phyloP scores from a whole-genome alignment of 2,888 invertebrate genomes.

The Drosophila villosipedis region DNA sequence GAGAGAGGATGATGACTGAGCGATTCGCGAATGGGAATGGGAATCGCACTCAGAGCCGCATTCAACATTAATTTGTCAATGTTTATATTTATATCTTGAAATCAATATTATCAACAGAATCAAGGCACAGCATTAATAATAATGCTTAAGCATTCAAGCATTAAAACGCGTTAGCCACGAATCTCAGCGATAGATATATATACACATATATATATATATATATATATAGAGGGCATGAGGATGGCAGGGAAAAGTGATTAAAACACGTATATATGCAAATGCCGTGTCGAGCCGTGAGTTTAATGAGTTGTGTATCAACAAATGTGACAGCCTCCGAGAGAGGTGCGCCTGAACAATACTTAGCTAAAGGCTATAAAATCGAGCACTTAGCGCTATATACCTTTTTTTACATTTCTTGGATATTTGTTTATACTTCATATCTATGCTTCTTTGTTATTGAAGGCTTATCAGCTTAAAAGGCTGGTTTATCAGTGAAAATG shows the following conservation, averaged over 20 bases:
- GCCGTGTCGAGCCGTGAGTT: slow-evolving; percentile 51
- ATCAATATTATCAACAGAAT: slow-evolving; percentile 66
- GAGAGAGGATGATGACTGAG: slow-evolving; percentile 57
- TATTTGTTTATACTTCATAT: not conserved
- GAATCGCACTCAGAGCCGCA: slow-evolving; percentile 9
- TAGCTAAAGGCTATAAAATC: not conserved
- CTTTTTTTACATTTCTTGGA: not conserved
- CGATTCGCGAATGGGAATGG: slow-evolving; percentile 31
- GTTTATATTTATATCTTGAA: slow-evolving; percentile 68
- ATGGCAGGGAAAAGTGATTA: slow-evolving; percentile 39
- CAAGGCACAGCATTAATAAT: slow-evolving; percentile 66
- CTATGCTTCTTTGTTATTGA: not conserved
- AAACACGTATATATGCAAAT: slow-evolving; percentile 64
- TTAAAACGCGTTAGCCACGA: slow-evolving; percentile 31
- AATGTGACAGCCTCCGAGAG: slow-evolving; percentile 51
- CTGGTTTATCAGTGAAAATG: slow-evolving; percentile 31
- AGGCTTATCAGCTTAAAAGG: slow-evolving; percentile 8
- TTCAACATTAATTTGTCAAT: slow-evolving; percentile 77
- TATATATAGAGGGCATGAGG: not conserved
- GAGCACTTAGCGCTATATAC: not conserved
- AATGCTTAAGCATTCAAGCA: slow-evolving; percentile 56
- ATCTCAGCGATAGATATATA: not conserved
- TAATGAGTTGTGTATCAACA: slow-evolving; percentile 60
- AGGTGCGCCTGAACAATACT: slow-evolving; percentile 45
- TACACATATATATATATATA: not conserved